These are phyloP conservation scores for Tridacna gigas DNA, from an alignment of 2,888 invertebrate species.

Conservation along the genomic window DNA sequence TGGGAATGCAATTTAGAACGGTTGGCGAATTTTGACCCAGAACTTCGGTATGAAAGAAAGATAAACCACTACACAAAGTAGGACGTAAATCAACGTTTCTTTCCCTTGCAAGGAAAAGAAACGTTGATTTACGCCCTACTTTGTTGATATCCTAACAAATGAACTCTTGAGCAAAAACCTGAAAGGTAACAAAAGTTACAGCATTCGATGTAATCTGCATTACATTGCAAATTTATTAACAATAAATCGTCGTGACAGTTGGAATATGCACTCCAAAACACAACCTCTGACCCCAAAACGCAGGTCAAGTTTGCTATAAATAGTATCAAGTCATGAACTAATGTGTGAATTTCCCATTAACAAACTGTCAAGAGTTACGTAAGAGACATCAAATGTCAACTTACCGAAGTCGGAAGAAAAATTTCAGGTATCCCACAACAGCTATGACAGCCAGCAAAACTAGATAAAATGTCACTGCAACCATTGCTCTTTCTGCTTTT, in stretches of 20 bases:
- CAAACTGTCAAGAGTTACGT: conserved; percentile 2
- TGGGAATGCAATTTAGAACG: no score
- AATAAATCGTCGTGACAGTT: neutral
- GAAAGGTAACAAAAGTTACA: neutral
- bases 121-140: no score
- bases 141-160: no score
- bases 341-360: conserved; percentile 23
- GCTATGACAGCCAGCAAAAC: conserved; percentile 57
- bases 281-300: conserved; percentile 9
- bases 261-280: conserved; percentile 1
- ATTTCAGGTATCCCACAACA: conserved; percentile 72
- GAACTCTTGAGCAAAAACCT: no score
- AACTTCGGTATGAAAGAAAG: no score
- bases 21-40: no score
- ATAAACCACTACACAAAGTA: no score
- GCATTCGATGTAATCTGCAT: neutral
- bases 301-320: conserved; percentile 42
- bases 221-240: conserved; percentile 17
- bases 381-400: conserved; percentile 26
- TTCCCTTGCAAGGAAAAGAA: no score
- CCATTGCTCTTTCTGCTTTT: conserved; percentile 59
- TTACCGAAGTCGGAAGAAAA: conserved; percentile 74
- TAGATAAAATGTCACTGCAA: conserved; percentile 73
- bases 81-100: neutral
- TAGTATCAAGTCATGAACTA: conserved; percentile 42